Base-by-base conservation (phyloP, 1,140 invertebrate genomes). In the Ostrea denselamellosa region DNA sequence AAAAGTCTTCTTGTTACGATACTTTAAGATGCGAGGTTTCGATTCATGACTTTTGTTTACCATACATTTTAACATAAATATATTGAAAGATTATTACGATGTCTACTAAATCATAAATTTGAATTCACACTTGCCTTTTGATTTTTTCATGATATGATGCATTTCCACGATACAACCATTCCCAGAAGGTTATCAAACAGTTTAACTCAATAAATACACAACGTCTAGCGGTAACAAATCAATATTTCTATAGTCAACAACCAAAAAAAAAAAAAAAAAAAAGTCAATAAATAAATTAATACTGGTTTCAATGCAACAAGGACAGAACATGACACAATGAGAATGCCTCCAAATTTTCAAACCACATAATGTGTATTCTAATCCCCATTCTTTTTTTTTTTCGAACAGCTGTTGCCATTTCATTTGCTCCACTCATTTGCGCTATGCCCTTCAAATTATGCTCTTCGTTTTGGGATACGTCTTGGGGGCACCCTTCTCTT, bases 281-380 rank as follows among this genome's bases (percentile, higher is more conserved):
- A 77, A 10, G 25, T 77, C n/a, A 77, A 77, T 77, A 77, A 77
- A 77, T 77, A 77, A 44, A 77, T 28, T 44, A 77, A 77, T 77
- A 77, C 68, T 77, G 68, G 8, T 77, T 14, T 77, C 68, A 77
- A 22, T 28, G 68, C 2, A 77, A 34, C 5, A 77, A 5, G 28
- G 28, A 77, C 28, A 62, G 28, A 77, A 77, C 25, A 77, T 25
- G 10, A 28, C 22, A 77, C 56, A 62, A 14, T 14, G 28, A 77
- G 12, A 28, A 77, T 14, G 28, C 12, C 22, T 77, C 68, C 28
- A 22, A 34, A 28, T 12, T 28, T 77, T 77, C 25, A 68, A 25
- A 28, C n/a, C 25, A 77, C 68, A 77, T 77, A 34, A 1, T 77
- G 28, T 77, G 68, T 34, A 77, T 77, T 28, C 56, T 62, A 34